These are phyloP conservation scores for Casuarius casuarius DNA, from an alignment of 2,113 vertebrate species.

Conservation along the genomic window DNA sequence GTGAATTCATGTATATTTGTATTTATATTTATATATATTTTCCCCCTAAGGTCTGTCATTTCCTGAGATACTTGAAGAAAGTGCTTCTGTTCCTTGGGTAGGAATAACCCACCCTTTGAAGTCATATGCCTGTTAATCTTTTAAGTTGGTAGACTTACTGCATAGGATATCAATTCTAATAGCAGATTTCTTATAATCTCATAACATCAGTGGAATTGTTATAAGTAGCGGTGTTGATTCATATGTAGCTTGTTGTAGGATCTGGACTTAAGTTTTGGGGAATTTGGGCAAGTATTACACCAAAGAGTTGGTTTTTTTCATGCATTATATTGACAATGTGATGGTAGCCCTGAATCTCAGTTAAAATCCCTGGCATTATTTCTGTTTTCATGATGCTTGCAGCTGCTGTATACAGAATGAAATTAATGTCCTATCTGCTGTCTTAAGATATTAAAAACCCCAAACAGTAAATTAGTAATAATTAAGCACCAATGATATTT, in stretches of 20 bases:
- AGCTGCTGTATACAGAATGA: neutral
- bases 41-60: neutral
- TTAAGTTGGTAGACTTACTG: neutral
- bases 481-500: neutral
- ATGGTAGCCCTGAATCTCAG: neutral
- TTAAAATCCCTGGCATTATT: neutral
- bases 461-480: neutral
- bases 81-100: neutral
- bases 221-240: neutral
- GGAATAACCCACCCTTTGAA: neutral
- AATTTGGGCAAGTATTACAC: neutral
- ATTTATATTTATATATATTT: neutral
- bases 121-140: neutral
- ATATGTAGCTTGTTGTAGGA: neutral
- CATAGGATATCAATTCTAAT: neutral
- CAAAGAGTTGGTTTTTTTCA: neutral
- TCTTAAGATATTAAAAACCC: neutral
- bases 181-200: neutral
- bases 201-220: neutral
- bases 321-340: neutral
- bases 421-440: neutral
- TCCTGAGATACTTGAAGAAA: neutral
- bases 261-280: neutral
- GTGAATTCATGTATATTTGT: neutral
- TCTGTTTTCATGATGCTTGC: neutral